Base-by-base conservation (phyloP, 1,140 invertebrate genomes). In the Drosophila carrolli region DNA sequence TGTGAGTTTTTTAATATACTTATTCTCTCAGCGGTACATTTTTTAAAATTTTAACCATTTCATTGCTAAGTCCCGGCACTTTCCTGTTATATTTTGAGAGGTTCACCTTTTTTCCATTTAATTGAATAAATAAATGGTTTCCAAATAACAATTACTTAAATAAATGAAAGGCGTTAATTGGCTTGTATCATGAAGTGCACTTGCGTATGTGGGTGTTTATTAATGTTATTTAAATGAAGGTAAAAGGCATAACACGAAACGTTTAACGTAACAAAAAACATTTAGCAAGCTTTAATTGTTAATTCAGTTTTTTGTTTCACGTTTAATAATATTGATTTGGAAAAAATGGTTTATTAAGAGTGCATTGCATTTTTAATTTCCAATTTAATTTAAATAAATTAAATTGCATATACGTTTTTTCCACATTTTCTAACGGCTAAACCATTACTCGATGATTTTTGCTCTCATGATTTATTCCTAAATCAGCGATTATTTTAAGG, bases 111-210 rank as follows among this genome's bases (percentile, higher is more conserved):
- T 32, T 32, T 0, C 48, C n/a, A 32, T 10, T 1, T 50, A 27
- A 11, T 10, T 32, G 10, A 9, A 5, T n/a, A 46, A 10, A 35
- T 9, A 35, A 35, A 46, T 19, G 14, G 0, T 27, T 16, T 59
- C 14, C 10, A 13, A 10, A 23, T 55, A 38, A 27, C 32, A 54
- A 54, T 38, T 54, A 38, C 10, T 38, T 13, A 7, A 37, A 59
- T 37, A 59, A 59, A 59, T 10, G 10, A 27, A 51, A 14, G 10
- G 4, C 35, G 6, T 14, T 54, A 37, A 59, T 60, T 53, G 57
- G 46, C 29, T 38, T 13, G 23, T 16, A 6, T 54, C 10, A 27
- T 29, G n/a, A 4, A 53, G 48, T 8, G 16, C 14, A 14, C 13
- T 10, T 38, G 53, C 29, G 0, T 0, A 32, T 32, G 29, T 11